These are phyloP conservation scores for Macropus fuliginosus DNA, from an alignment of 2,797 vertebrate genomes.

Conservation along the genomic window DNA sequence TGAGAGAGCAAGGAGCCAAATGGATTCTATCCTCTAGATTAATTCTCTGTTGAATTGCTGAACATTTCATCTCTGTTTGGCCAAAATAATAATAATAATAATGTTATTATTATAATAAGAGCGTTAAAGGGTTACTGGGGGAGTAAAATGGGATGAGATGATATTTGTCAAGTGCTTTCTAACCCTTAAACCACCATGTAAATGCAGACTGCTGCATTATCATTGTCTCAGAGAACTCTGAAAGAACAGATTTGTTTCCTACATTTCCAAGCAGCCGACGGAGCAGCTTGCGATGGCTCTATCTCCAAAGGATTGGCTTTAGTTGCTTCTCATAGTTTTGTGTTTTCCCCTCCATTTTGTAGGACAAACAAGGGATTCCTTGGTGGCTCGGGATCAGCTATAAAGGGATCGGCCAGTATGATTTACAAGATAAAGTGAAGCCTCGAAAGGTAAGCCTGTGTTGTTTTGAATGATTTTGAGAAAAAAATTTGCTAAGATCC, in stretches of 20 bases:
- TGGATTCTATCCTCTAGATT: slow-evolving; percentile 34
- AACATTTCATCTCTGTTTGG: slow-evolving; percentile 49
- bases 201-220: not conserved
- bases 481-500: not conserved
- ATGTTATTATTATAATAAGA: not conserved
- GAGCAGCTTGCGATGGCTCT: slow-evolving; percentile 44
- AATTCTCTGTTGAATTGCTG: slow-evolving; percentile 58
- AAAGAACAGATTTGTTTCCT: slow-evolving; percentile 54
- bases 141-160: not conserved
- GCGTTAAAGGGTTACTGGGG: not conserved
- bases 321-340: slow-evolving; percentile 40
- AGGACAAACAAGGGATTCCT: slow-evolving; percentile 98
- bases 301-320: slow-evolving; percentile 55
- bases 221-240: not conserved
- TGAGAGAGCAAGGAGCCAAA: slow-evolving; percentile 50
- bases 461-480: not conserved
- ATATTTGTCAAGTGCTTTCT: not conserved
- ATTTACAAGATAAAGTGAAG: slow-evolving; percentile 97
- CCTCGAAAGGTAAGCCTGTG: slow-evolving; percentile 93
- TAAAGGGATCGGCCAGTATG: slow-evolving; percentile 98
- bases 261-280: slow-evolving; percentile 48
- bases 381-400: slow-evolving; percentile 99
- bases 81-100: slow-evolving; percentile 42
- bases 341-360: slow-evolving; percentile 74
- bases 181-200: not conserved